Conservation (phyloP, 1,140 invertebrate species). For the Heliconius hermathena region DNA sequence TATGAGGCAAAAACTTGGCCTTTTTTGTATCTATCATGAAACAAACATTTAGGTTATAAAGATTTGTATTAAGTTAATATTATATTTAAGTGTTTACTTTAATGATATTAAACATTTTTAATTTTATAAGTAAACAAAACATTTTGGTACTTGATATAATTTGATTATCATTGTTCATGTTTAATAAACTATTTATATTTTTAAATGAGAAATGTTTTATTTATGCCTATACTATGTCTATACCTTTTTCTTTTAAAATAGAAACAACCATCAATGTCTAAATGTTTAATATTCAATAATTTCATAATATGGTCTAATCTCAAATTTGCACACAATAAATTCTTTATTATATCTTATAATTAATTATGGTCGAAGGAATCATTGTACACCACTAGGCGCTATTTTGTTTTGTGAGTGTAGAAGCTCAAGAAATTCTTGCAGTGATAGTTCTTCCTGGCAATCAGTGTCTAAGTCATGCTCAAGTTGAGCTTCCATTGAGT, state of each 20-base stretch:
- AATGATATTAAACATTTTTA: background rate
- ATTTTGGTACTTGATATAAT: background rate
- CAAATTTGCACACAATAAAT: constrained; percentile 73
- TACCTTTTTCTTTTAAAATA: constrained; percentile 17
- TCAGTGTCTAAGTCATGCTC: constrained; percentile 77
- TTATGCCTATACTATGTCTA: background rate
- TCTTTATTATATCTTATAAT: constrained; percentile 53
- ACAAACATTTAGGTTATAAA: too few relatives aligned
- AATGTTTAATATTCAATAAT: constrained; percentile 36
- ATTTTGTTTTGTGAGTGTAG: constrained; percentile 76
- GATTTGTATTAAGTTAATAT: too few relatives aligned
- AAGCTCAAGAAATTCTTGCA: constrained; percentile 75
- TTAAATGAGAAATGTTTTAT: background rate
- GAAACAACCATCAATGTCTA: constrained; percentile 33
- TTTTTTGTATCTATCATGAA: too few relatives aligned
- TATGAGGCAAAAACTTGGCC: too few relatives aligned
- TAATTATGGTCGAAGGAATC: constrained; percentile 46
- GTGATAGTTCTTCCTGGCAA: constrained; percentile 74
- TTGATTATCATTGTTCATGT: background rate
- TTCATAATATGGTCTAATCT: constrained; percentile 55
- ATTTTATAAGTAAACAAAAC: background rate
- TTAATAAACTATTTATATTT: constrained; percentile 19
- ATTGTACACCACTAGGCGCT: constrained; percentile 63
- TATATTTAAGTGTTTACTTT: background rate
- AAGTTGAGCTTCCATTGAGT: constrained; percentile 75